These are phyloP conservation scores for Tortrix viridana DNA, from an alignment of 2,888 invertebrate species.

Conservation along the genomic window DNA sequence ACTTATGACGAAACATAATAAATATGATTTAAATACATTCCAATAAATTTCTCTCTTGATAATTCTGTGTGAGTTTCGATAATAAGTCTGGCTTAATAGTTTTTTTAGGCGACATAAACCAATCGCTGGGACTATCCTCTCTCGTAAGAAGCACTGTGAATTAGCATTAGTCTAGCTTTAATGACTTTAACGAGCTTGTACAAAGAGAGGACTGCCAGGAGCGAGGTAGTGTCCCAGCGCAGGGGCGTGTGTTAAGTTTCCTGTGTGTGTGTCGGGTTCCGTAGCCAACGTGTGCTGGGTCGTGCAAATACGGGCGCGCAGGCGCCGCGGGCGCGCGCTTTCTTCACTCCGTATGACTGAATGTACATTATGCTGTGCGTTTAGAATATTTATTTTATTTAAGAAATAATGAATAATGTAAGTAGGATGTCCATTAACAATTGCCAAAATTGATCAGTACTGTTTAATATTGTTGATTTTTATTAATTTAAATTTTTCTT, in stretches of 20 bases:
- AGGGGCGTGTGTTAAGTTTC: constrained; percentile 62
- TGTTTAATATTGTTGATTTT: constrained; percentile 76
- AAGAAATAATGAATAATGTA: constrained; percentile 73
- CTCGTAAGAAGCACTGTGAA: constrained; percentile 17
- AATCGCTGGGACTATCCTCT: constrained; percentile 14
- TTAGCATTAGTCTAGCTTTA: constrained; percentile 10
- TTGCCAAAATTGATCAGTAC: constrained; percentile 83
- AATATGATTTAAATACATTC: constrained; percentile 69
- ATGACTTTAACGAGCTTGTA: constrained; percentile 18
- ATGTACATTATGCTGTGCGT: constrained; percentile 65
- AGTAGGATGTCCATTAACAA: constrained; percentile 76
- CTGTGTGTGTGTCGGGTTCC: constrained; percentile 66
- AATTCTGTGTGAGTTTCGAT: constrained; percentile 70
- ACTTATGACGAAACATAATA: constrained; percentile 57
- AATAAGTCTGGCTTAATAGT: constrained; percentile 74
- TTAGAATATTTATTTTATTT: constrained; percentile 78
- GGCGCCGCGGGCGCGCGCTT: constrained; percentile 56
- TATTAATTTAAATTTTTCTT: constrained; percentile 70
- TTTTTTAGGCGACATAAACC: constrained; percentile 67
- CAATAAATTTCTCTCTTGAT: constrained; percentile 66
- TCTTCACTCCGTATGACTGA: constrained; percentile 66
- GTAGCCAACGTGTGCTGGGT: constrained; percentile 59
- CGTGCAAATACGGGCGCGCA: constrained; percentile 70
- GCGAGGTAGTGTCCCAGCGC: constrained; percentile 39
- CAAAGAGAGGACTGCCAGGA: constrained; percentile 5